Evolutionary conservation across 2,888 invertebrate species (phyloP), one percentile per base, ranked within the genome.

Genomic region (Brachyptera risi): DNA sequence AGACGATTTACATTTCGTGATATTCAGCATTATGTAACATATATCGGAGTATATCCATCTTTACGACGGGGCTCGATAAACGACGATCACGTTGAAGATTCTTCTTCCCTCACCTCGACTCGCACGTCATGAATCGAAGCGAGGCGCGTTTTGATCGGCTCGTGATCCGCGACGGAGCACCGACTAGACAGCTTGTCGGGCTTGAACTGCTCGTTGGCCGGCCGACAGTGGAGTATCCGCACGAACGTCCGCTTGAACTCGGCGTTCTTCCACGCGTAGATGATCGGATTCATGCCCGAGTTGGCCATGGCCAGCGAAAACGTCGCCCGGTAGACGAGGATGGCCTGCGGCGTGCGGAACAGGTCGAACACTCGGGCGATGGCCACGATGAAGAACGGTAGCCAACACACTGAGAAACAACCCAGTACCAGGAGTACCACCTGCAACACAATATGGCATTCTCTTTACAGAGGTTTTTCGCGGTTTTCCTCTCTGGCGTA

Each of bases 221-320:
- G 78, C 69, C 82, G 80, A 71, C 88, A 88, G 24, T 82, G 81
- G 15, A 89, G 74, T 11, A 89, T 76, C 65, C 83, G 83, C 27
- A 80, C 79, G 71, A 90, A 90, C 1, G 90, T 87, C 56, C 82
- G 81, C 3, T 90, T 82, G 72, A 90, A 90, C 65, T 85, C 88
- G 5, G 83, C 80, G 73, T 90, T 90, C 73, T 91, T 91, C 90
- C 91, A 91, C 27, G 90, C 89, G 76, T 91, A 91, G 69, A 90
- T 90, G 47, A 90, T 76, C 0, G 91, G 91, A 75, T 91, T 91
- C 70, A 90, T 82, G 26, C 87, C 87, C 7, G 90, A 90, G 74
- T 90, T 90, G 58, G 86, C 82, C 79, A 90, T 86, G 23, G 90
- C 90, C 65, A 91, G 77, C 1, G 86, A 83, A 63, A 87, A 85